Evolutionary conservation across 1,140 invertebrate genomes (phyloP), one percentile per base, ranked within the genome.

Genomic region (Heliconius eleuchia): DNA sequence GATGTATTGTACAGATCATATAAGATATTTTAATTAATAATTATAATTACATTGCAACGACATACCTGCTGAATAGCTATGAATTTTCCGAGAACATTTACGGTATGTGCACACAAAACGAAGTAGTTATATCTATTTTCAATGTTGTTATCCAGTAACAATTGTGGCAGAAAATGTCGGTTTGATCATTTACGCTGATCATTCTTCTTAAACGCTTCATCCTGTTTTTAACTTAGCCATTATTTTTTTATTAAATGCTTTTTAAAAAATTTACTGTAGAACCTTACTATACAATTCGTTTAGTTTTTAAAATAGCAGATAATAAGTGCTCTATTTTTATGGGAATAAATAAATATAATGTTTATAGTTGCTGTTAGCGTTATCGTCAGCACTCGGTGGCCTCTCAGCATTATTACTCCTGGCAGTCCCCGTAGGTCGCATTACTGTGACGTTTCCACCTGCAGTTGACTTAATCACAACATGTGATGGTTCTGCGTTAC

Each of bases 311-410:
- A 46, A 0, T 46, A 46, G 13, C 13, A 46, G 13, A 3, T 46
- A 13, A 46, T 46, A 46, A 46, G 13, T 46, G 16, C 16, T 46
- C 42, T 13, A 46, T 72, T 72, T 34, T 5, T 19, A 42, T n/a
- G 18, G 18, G 18, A 72, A 72, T 72, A 18, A 72, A 42, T 72
- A 42, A n/a, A 72, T 72, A 9, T 72, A 42, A 23, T 73, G 3
- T 39, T 78, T 82, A 73, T 90, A 97, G 96, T 92, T 97, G 71
- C 87, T 97, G 57, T 86, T 98, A 80, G 95, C 97, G 18, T 80
- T 97, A 46, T 96, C 97, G 74, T 97, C 97, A 57, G 95, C 95
- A 18, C 86, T 97, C 30, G 97, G 96, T 37, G 97, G 97, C 16
- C 91, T 91, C 1, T 96, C 96, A 19, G 96, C 97, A 0, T 92